Base-by-base conservation (phyloP, 2,888 invertebrate genomes). In the Gasteruption jaculator region DNA sequence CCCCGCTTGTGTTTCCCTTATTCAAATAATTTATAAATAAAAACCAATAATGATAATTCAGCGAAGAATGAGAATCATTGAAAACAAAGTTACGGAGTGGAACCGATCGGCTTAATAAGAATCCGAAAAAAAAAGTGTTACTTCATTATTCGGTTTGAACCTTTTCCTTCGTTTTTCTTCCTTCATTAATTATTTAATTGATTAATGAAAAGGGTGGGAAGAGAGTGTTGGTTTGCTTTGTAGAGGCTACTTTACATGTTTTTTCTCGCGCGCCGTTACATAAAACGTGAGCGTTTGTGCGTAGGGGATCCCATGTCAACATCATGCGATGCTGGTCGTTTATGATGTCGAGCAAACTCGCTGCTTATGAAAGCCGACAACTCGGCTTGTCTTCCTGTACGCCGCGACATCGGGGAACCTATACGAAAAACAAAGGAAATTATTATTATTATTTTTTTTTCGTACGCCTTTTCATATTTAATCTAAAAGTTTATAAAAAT, bases 221-320 rank as follows among this genome's bases (percentile, higher is more conserved):
- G 56, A 57, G 58, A 54, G 60, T 53, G n/a, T n/a, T n/a, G n/a
- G n/a, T n/a, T n/a, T n/a, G n/a, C n/a, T n/a, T n/a, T n/a, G n/a
- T n/a, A n/a, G 58, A 58, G 55, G 59, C 63, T 64, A 66, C 56
- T 57, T 60, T 58, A 60, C 55, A 49, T 53, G 53, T n/a, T n/a
- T n/a, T n/a, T n/a, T n/a, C n/a, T 60, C 59, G 61, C 68, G 65
- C 65, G 59, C 58, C 57, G 70, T 77, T 80, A 83, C 79, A 82
- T 81, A 65, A 81, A 81, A 62, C 84, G 79, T 63, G 81, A 80
- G 62, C 84, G 78, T 71, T 86, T 86, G 68, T 83, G 82, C 58
- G 83, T 83, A 47, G 85, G 85, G 55, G 85, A 85, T 65, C 83
- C 86, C 85, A 85, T 86, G 63, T 80, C 81, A 53, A 84, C 85